phyloP scores from a whole-genome alignment of 2,888 invertebrate genomes.

The Tenodera sinensis region DNA sequence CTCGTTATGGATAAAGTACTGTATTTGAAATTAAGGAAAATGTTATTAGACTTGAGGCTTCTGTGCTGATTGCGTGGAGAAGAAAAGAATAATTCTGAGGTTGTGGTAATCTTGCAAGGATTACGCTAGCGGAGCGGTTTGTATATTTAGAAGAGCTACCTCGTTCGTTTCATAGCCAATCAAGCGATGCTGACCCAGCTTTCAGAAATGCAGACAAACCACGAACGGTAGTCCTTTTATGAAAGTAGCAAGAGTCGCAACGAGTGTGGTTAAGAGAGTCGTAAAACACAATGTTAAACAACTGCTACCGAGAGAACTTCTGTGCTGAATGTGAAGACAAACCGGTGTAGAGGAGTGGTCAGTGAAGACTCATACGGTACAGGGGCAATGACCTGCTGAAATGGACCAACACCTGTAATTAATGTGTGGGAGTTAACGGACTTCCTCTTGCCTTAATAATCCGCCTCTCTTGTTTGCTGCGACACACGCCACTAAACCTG shows the following conservation, averaged over 20 bases:
- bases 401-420: background rate
- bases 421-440: background rate
- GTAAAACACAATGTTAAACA: background rate
- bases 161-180: too few species aligned
- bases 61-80: too few species aligned
- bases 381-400: background rate
- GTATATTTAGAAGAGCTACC: too few species aligned
- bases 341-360: background rate
- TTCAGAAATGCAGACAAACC: background rate
- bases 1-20: too few species aligned
- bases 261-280: background rate
- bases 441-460: background rate
- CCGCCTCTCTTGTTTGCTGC: background rate
- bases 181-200: background rate
- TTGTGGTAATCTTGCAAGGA: too few species aligned
- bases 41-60: too few species aligned
- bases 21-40: too few species aligned
- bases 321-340: background rate
- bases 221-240: background rate
- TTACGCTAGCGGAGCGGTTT: too few species aligned
- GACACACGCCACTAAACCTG: too few species aligned
- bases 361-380: background rate
- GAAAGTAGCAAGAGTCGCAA: too few species aligned
- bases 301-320: background rate
- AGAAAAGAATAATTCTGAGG: too few species aligned